Conservation (phyloP, 2,113 vertebrate species). For the Zapus hudsonius region DNA sequence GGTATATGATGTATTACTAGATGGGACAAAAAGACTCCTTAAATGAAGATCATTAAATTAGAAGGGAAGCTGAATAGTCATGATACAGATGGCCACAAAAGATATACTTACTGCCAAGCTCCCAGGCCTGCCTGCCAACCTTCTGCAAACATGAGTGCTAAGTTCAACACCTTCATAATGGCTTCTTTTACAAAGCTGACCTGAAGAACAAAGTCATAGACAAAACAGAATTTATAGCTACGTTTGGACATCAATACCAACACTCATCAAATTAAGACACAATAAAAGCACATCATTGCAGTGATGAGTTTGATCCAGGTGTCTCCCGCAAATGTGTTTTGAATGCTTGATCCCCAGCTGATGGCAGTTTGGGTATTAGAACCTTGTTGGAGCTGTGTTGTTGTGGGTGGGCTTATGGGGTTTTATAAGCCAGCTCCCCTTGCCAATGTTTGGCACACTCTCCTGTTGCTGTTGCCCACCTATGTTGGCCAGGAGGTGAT, state of each 20-base stretch:
- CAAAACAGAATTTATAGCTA: conserved; percentile 15
- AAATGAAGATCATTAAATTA: neutral
- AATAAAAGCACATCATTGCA: neutral
- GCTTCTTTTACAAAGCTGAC: conserved; percentile 99
- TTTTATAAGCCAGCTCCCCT: too few relatives aligned
- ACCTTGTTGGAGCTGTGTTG: too few relatives aligned
- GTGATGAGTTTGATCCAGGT: too few relatives aligned
- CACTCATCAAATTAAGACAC: neutral
- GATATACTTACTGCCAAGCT: conserved; percentile 93
- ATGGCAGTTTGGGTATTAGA: too few relatives aligned
- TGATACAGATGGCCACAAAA: fast-evolving
- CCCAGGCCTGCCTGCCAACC: conserved; percentile 96
- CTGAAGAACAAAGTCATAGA: conserved; percentile 82
- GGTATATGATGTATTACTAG: neutral
- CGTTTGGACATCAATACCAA: neutral
- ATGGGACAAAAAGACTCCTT: neutral
- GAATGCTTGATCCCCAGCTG: too few relatives aligned
- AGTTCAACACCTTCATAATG: conserved; percentile 98
- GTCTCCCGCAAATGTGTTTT: too few relatives aligned
- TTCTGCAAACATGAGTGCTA: conserved; percentile 98
- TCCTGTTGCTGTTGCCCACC: too few relatives aligned
- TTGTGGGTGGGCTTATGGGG: too few relatives aligned
- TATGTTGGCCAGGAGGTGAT: too few relatives aligned
- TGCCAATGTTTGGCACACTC: too few relatives aligned
- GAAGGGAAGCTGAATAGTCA: neutral